Evolutionary conservation across 2,797 vertebrate genomes (phyloP).

Genomic region (Pachyuromys duprasi): DNA sequence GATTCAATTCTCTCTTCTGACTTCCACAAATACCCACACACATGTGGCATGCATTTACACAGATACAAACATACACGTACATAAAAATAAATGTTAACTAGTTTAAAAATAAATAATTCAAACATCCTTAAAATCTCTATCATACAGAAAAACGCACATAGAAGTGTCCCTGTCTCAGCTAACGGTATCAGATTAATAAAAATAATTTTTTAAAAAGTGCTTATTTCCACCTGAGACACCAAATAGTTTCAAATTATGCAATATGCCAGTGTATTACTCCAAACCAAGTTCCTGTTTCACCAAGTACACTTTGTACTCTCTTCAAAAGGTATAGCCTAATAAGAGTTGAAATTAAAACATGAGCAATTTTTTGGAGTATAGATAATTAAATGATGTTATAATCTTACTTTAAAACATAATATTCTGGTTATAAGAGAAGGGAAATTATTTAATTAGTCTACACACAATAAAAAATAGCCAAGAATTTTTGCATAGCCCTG

Average conservation of each 20-base stretch:
- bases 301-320: constrained; percentile 58
- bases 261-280: constrained; percentile 31
- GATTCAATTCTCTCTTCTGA: neutral
- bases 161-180: neutral
- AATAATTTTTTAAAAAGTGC: neutral
- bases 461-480: constrained; percentile 47
- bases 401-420: constrained; percentile 65
- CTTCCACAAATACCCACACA: no score
- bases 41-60: neutral
- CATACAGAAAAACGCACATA: constrained; percentile 5
- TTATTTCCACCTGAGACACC: constrained; percentile 11
- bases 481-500: neutral
- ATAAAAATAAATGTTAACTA: no score
- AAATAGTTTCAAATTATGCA: constrained; percentile 45
- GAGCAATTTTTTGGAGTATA: constrained; percentile 41
- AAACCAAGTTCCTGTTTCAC: constrained; percentile 64
- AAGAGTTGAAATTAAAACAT: constrained; percentile 67
- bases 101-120: neutral
- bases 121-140: neutral
- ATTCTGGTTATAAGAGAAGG: constrained; percentile 52
- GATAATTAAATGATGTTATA: constrained; percentile 31
- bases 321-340: constrained; percentile 64
- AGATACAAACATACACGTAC: neutral
- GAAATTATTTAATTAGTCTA: constrained; percentile 55
- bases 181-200: constrained; percentile 18